Evolutionary conservation across 1,140 invertebrate species (phyloP).

Genomic region (Spodoptera frugiperda): DNA sequence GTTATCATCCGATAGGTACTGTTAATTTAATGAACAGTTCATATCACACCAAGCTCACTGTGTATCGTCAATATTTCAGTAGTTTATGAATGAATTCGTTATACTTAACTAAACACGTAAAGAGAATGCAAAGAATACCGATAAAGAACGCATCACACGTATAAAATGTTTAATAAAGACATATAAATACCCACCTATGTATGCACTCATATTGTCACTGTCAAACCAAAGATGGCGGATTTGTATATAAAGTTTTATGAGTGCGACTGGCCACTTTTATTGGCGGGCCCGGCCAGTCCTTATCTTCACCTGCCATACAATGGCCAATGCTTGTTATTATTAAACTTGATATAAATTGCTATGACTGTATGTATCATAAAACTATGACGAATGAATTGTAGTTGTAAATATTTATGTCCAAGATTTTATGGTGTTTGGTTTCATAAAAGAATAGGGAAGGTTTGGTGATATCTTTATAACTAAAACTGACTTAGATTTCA

Average conservation of each 20-base stretch:
- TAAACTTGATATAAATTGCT: constrained; percentile 13
- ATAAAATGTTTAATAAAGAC: neutral
- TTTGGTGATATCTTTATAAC: too few relatives aligned
- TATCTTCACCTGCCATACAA: constrained; percentile 18
- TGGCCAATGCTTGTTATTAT: constrained; percentile 18
- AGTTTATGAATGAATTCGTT: too few relatives aligned
- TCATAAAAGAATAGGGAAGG: neutral
- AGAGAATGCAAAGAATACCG: too few relatives aligned
- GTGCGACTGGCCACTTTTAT: constrained; percentile 33
- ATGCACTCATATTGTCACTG: constrained; percentile 14
- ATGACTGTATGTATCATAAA: constrained; percentile 30
- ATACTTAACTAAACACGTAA: too few relatives aligned
- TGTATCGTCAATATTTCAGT: too few relatives aligned
- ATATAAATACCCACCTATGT: neutral
- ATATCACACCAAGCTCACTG: too few relatives aligned
- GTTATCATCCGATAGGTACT: too few relatives aligned
- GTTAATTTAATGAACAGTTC: too few relatives aligned
- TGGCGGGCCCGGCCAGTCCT: constrained; percentile 27
- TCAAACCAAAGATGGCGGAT: constrained; percentile 8
- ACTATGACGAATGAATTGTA: constrained; percentile 25
- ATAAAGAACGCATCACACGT: neutral
- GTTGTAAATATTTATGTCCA: neutral
- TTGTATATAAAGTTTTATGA: constrained; percentile 33
- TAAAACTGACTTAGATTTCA: too few relatives aligned
- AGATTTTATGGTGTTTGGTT: neutral